Conservation (phyloP, 2,797 vertebrate genomes). For the Propithecus deckenii region DNA sequence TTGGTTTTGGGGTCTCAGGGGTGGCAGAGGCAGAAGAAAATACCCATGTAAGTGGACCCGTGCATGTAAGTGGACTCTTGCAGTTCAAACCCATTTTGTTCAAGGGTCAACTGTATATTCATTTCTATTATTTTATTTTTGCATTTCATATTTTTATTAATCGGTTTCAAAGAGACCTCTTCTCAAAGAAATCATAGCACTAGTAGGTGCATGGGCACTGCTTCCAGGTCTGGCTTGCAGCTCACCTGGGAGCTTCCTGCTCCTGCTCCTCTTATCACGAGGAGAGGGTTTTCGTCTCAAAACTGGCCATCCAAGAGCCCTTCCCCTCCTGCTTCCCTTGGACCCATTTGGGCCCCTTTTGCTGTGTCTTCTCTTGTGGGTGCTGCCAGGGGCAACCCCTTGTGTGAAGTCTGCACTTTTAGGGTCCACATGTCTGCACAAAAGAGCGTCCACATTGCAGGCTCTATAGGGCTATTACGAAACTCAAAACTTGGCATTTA, state of each 20-base stretch:
- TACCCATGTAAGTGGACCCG: not conserved
- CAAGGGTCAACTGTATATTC: not conserved
- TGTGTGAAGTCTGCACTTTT: not conserved
- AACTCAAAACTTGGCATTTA: not conserved
- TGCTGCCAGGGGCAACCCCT: not conserved
- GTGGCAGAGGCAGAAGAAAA: not conserved
- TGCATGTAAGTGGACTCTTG: not conserved
- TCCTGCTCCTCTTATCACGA: not conserved
- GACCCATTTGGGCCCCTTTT: not conserved
- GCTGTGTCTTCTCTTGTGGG: not conserved
- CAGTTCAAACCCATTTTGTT: not conserved
- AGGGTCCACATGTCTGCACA: not conserved
- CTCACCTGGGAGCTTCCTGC: too few species aligned
- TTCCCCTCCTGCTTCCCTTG: not conserved
- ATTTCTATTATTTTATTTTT: not conserved
- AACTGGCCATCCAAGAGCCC: not conserved
- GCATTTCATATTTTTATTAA: not conserved
- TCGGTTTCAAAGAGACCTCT: not conserved
- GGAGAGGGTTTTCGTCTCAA: not conserved
- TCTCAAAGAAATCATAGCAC: not conserved
- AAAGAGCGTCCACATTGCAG: not conserved
- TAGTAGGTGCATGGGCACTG: accelerated
- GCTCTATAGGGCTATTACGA: not conserved
- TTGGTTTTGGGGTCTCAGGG: not conserved
- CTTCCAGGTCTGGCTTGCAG: not conserved